These are phyloP conservation scores for Lingula anatina DNA, from an alignment of 2,888 invertebrate species.

Conservation along the genomic window DNA sequence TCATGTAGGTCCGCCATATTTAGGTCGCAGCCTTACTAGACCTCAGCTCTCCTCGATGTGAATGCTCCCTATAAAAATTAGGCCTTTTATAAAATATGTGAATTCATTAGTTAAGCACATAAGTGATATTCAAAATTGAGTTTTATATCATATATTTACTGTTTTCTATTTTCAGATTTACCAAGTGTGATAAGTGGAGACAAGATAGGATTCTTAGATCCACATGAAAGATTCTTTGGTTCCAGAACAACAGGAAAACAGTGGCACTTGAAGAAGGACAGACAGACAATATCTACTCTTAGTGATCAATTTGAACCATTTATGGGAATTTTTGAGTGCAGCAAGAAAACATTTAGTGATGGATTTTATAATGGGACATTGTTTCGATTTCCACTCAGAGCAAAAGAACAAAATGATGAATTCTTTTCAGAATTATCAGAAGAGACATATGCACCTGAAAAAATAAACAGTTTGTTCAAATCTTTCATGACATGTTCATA, in stretches of 20 bases:
- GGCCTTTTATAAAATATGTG: no score
- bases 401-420: no score
- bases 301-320: constrained; percentile 15
- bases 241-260: constrained; percentile 16
- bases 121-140: no score
- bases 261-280: constrained; percentile 12
- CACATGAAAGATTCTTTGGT: constrained; percentile 25
- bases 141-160: no score
- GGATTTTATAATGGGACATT: constrained; percentile 32
- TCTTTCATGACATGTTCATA: constrained; percentile 29
- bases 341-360: constrained; percentile 9
- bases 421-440: constrained; percentile 33
- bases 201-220: constrained; percentile 32
- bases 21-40: no score
- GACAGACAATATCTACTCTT: neutral
- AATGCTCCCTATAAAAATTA: no score
- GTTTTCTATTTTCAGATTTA: constrained; percentile 23
- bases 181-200: constrained; percentile 38
- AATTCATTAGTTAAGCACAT: no score
- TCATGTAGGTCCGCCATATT: no score
- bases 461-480: constrained; percentile 23
- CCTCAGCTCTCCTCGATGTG: no score
- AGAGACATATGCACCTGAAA: constrained; percentile 20
- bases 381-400: constrained; percentile 41
- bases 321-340: constrained; percentile 21